phyloP scores from a whole-genome alignment of 2,888 invertebrate genomes.

The Endotricha flammealis region DNA sequence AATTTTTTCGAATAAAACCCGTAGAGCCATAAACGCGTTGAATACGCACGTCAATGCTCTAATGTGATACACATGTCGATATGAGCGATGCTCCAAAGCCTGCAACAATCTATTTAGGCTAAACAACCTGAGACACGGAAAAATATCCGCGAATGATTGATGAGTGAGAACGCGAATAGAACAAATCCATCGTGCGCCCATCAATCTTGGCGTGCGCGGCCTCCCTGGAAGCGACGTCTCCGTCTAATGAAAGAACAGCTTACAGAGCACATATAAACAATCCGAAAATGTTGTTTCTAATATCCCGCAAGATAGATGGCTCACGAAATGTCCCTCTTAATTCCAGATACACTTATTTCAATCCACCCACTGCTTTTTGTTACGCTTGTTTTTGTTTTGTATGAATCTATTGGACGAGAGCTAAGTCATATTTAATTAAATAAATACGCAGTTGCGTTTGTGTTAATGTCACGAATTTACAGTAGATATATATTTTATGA shows the following conservation, averaged over 20 bases:
- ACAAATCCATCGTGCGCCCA: conserved; percentile 73
- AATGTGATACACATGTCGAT: conserved; percentile 60
- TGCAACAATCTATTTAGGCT: conserved; percentile 73
- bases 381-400: conserved; percentile 6
- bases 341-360: conserved; percentile 16
- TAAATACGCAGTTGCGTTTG: background rate
- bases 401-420: conserved; percentile 2
- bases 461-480: conserved; percentile 3
- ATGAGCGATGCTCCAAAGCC: conserved; percentile 52
- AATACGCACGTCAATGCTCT: conserved; percentile 38
- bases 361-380: conserved; percentile 8
- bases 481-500: conserved; percentile 1
- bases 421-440: conserved; percentile 5
- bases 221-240: conserved; percentile 62
- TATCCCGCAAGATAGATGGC: conserved; percentile 66
- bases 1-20: too few relatives aligned
- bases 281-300: conserved; percentile 69
- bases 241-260: conserved; percentile 75
- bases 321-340: conserved; percentile 43
- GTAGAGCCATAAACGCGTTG: background rate
- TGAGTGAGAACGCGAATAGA: conserved; percentile 72
- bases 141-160: conserved; percentile 77
- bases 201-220: conserved; percentile 63
- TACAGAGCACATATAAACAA: conserved; percentile 72
- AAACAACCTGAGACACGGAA: conserved; percentile 75